Evolutionary conservation across 2,888 invertebrate species (phyloP), one percentile per base, ranked within the genome.

Genomic region (Cartodere bifasciata): DNA sequence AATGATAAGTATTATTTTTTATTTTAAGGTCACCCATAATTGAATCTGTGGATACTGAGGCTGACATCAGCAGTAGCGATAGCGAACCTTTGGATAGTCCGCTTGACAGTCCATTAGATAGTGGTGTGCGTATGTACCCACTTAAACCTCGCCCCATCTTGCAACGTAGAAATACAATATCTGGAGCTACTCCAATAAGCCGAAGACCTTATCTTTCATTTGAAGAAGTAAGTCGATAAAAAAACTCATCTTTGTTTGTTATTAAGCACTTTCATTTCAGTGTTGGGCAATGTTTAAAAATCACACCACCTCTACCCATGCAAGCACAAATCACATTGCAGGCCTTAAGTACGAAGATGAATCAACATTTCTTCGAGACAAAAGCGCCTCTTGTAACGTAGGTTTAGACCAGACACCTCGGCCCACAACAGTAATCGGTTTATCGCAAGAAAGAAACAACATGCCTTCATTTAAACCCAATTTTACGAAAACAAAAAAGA

Each of bases 141-240:
- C 72, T 79, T 2, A 82, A 80, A 56, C 85, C 86, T 5, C 68
- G 80, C 34, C 69, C 76, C 12, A 68, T 78, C 40, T 67, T 82
- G 20, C 83, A 84, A 53, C 70, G 91, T 7, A 67, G 92, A 11
- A 87, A 91, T 45, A 86, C 90, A 2, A 84, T 92, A 41, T 81
- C 88, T 45, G 88, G 92, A 10, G 81, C 75, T 33, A 75, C 74
- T 42, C 77, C 80, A n/a, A 68, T 68, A 9, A 65, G 67, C 40
- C 68, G 68, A 46, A 59, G 72, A 16, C 71, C 76, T 32, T 68
- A 70, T 36, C 66, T 72, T 43, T 67, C 73, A 47, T 68, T 80
- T 34, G 78, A 83, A 48, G 75, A 80, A 64, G 73, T 78, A 45
- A 49, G 52, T 30, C 50, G 11, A 28, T 14, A 3, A 28, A 16